These are phyloP conservation scores for Sebastiscus tertius DNA, from an alignment of 2,797 vertebrate species.

Conservation along the genomic window DNA sequence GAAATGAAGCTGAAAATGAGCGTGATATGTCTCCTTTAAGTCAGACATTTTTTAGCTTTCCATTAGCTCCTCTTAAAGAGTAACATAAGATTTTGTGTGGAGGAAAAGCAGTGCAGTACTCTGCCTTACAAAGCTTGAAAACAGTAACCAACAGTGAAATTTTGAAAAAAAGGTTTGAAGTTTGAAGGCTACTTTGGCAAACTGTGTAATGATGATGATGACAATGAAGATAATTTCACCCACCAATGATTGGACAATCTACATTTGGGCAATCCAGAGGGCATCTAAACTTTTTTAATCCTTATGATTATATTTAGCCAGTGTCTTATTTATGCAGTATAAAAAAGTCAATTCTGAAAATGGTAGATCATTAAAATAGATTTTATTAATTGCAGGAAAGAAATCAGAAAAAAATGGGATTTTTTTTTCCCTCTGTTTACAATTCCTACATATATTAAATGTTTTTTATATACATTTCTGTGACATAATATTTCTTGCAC, in stretches of 20 bases:
- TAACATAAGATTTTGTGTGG: not conserved
- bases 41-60: slow-evolving; percentile 26
- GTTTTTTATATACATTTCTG: not conserved
- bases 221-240: not conserved
- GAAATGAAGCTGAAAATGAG: too few species aligned
- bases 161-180: not conserved
- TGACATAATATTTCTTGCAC: not conserved
- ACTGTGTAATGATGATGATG: not conserved
- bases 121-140: not conserved
- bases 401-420: not conserved
- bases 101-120: not conserved
- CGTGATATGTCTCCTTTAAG: too few species aligned
- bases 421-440: not conserved
- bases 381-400: not conserved
- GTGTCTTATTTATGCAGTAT: not conserved
- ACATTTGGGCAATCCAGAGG: not conserved
- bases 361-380: not conserved
- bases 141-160: not conserved
- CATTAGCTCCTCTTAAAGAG: not conserved
- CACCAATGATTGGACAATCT: not conserved
- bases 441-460: not conserved
- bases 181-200: not conserved
- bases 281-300: not conserved
- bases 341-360: not conserved
- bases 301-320: not conserved